phyloP scores from a whole-genome alignment of 2,888 invertebrate species.

The Eristalinus aeneus region DNA sequence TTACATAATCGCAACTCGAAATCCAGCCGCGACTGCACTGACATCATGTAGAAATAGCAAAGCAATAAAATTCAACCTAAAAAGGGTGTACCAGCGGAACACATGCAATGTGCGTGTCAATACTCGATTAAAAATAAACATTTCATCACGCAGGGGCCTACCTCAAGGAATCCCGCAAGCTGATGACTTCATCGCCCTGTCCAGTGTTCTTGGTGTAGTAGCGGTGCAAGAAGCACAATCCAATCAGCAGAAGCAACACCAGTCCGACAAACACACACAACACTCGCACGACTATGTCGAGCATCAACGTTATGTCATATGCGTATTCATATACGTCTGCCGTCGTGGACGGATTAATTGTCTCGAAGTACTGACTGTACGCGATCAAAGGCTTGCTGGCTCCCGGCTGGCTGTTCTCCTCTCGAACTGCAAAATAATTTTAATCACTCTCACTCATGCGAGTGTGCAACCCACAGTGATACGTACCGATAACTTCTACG shows the following conservation, averaged over 20 bases:
- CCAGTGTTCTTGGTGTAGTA: slow-evolving; percentile 85
- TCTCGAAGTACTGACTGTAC: slow-evolving; percentile 89
- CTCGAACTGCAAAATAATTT: slow-evolving; percentile 74
- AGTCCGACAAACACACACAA: slow-evolving; percentile 85
- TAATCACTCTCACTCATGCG: not conserved
- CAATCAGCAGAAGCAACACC: slow-evolving; percentile 83
- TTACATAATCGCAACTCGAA: not conserved
- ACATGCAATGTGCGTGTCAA: not conserved
- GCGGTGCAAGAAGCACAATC: slow-evolving; percentile 85
- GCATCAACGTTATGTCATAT: slow-evolving; percentile 79
- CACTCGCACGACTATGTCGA: slow-evolving; percentile 87
- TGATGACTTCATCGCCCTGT: slow-evolving; percentile 86
- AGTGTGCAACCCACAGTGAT: not conserved
- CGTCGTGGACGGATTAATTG: slow-evolving; percentile 86
- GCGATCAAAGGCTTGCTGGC: slow-evolving; percentile 82
- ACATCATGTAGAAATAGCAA: not conserved
- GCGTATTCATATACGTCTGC: slow-evolving; percentile 79
- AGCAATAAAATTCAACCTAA: not conserved
- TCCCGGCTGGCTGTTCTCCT: slow-evolving; percentile 72
- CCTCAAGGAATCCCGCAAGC: slow-evolving; percentile 85
- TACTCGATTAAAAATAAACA: not conserved
- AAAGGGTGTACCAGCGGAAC: not conserved
- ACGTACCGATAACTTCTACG: slow-evolving; percentile 90
- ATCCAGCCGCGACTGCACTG: not conserved
- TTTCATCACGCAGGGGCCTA: slow-evolving; percentile 74